These are phyloP conservation scores for Noctuana brunneofusca DNA, from an alignment of 2,888 invertebrate species.

Conservation along the genomic window DNA sequence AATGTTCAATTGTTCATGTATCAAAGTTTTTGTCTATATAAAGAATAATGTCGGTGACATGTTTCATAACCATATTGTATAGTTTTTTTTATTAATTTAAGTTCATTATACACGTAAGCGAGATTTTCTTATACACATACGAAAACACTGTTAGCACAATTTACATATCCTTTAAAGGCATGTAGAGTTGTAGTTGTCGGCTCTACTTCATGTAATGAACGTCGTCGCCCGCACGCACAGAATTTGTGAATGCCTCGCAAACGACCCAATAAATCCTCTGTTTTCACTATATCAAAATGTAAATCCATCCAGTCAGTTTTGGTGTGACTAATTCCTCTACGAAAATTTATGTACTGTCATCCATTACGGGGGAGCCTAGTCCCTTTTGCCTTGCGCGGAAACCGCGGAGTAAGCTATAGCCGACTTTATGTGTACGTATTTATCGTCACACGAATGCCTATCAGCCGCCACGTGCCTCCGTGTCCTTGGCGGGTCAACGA, in stretches of 20 bases:
- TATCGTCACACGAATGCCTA: conserved; percentile 58
- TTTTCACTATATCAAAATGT: conserved; percentile 35
- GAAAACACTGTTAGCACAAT: conserved; percentile 7
- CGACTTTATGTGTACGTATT: conserved; percentile 50
- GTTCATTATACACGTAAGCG: neutral
- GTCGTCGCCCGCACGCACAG: conserved; percentile 24
- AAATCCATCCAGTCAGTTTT: conserved; percentile 32
- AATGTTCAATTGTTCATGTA: too few relatives aligned
- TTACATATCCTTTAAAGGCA: conserved; percentile 5
- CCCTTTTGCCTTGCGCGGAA: conserved; percentile 29
- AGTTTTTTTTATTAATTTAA: neutral
- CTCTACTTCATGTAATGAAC: conserved; percentile 9
- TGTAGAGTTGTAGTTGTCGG: neutral
- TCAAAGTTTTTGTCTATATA: neutral
- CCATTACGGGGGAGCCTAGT: conserved; percentile 29
- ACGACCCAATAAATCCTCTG: conserved; percentile 33
- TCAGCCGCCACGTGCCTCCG: conserved; percentile 66
- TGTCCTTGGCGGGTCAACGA: conserved; percentile 77
- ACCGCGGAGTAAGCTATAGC: conserved; percentile 28
- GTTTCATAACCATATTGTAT: neutral
- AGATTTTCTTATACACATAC: neutral
- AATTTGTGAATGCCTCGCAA: conserved; percentile 26
- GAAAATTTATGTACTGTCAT: conserved; percentile 32
- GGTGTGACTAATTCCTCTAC: conserved; percentile 32
- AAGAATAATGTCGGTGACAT: neutral